Conservation (phyloP, 1,140 invertebrate species). For the Acyrthosiphon pisum region DNA sequence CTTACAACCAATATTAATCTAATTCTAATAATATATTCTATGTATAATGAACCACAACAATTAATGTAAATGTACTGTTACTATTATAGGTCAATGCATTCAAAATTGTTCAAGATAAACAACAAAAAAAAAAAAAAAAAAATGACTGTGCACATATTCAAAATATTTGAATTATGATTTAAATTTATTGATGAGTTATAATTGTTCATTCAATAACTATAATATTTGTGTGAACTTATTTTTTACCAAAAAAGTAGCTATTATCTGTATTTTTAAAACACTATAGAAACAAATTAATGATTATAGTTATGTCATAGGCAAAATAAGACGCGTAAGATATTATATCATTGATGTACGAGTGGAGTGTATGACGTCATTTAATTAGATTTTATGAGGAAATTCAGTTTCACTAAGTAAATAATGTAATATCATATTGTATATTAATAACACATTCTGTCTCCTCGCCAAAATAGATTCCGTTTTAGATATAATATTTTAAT, state of each 20-base stretch:
- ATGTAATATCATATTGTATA: not conserved
- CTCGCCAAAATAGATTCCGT: no score
- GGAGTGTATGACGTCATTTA: not conserved
- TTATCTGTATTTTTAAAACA: not conserved
- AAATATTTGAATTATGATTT: no score
- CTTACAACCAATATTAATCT: not conserved
- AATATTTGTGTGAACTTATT: not conserved
- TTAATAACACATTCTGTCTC: not conserved
- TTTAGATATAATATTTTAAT: no score
- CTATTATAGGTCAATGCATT: not conserved
- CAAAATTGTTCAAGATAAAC: not conserved
- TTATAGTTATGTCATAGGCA: not conserved
- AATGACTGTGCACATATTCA: not conserved
- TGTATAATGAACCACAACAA: not conserved
- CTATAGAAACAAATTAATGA: not conserved
- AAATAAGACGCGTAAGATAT: not conserved
- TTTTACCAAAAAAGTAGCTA: not conserved
- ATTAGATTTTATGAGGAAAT: not conserved
- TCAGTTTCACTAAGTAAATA: not conserved
- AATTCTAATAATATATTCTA: not conserved
- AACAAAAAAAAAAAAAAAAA: not conserved
- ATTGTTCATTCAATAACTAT: no score
- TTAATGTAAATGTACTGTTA: not conserved
- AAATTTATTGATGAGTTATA: no score
- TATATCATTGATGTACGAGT: not conserved